Conservation (phyloP, 2,888 invertebrate species). For the Loripinus fragilis region DNA sequence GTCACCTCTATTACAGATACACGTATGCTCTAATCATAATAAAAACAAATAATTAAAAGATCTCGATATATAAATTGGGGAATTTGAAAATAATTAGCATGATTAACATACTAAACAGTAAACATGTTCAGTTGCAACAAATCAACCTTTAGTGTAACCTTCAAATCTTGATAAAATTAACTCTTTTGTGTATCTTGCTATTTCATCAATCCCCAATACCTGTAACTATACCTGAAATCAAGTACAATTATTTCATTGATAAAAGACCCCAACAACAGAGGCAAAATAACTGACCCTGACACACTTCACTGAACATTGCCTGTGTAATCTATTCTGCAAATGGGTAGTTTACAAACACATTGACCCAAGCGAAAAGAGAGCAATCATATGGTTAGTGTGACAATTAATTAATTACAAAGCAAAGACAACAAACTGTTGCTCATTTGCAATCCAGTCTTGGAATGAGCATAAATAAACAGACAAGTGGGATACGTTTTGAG, state of each 20-base stretch:
- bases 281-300: slow-evolving; percentile 14
- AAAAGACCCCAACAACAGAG: slow-evolving; percentile 11
- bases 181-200: too few species aligned
- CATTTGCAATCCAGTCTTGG: neutral
- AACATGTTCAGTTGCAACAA: too few species aligned
- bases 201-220: neutral
- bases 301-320: slow-evolving; percentile 2
- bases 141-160: too few species aligned
- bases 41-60: too few species aligned
- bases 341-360: neutral
- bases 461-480: slow-evolving; percentile 1
- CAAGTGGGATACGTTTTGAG: neutral
- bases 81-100: too few species aligned
- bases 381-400: too few species aligned
- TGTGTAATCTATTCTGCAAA: slow-evolving; percentile 3
- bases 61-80: too few species aligned
- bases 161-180: too few species aligned
- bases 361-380: neutral
- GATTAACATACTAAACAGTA: too few species aligned
- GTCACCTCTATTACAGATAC: too few species aligned
- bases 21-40: too few species aligned
- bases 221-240: neutral
- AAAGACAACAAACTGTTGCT: neutral
- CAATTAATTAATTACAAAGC: neutral
- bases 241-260: slow-evolving; percentile 15